Conservation (phyloP, 1,140 invertebrate species). For the Caenorhabditis brenneri region DNA sequence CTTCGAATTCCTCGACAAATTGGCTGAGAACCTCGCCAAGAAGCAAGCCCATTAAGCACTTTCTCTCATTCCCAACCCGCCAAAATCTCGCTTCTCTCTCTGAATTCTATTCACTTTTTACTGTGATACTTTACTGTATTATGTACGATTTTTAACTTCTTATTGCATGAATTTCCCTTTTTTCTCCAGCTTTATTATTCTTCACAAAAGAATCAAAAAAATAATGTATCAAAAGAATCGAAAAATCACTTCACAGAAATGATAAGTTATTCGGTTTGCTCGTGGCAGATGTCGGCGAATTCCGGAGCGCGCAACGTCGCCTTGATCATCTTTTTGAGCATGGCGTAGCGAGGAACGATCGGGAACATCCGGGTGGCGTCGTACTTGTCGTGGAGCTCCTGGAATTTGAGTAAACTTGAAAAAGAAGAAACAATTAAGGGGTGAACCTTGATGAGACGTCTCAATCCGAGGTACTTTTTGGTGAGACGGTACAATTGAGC, state of each 20-base stretch:
- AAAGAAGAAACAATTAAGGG: not conserved
- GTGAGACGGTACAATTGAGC: conserved; percentile 87
- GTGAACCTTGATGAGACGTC: conserved; percentile 80
- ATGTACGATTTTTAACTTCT: not conserved
- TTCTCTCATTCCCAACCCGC: not conserved
- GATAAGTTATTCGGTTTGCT: conserved; percentile 70
- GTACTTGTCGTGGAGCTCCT: conserved; percentile 82
- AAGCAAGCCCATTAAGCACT: conserved; percentile 71
- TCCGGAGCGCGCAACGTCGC: conserved; percentile 89
- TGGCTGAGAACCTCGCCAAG: conserved; percentile 87
- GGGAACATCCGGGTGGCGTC: conserved; percentile 87
- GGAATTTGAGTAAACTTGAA: not conserved
- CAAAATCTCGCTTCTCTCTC: not conserved
- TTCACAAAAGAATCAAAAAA: not conserved
- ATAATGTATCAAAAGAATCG: not conserved
- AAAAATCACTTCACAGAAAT: conserved; percentile 31
- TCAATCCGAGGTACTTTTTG: conserved; percentile 86
- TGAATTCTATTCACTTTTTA: not conserved
- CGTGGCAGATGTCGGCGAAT: conserved; percentile 93
- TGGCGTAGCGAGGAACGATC: conserved; percentile 87
- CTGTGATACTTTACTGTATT: conserved; percentile 12
- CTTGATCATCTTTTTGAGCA: conserved; percentile 93
- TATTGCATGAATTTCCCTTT: not conserved
- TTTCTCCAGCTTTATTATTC: not conserved
- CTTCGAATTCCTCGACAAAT: conserved; percentile 93